phyloP scores from a whole-genome alignment of 2,888 invertebrate genomes.

The Sesia apiformis region DNA sequence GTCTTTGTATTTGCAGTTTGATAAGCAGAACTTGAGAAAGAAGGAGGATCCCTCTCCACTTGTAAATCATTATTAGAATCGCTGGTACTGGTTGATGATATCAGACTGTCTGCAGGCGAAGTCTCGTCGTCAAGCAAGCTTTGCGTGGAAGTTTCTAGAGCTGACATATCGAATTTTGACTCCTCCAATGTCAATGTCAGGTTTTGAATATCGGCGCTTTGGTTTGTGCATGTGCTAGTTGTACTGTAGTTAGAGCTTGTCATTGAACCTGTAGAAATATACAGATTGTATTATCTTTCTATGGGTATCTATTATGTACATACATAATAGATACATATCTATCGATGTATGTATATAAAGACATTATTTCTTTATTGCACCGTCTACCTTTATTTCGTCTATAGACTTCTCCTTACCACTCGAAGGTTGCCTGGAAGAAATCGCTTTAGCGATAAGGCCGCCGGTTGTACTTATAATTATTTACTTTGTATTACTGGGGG shows the following conservation, averaged over 20 bases:
- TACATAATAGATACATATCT: neutral
- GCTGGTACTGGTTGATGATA: slow-evolving; percentile 77
- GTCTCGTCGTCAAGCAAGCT: slow-evolving; percentile 87
- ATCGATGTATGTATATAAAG: neutral
- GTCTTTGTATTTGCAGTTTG: slow-evolving; percentile 72
- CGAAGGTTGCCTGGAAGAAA: too few species aligned
- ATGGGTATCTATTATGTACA: neutral
- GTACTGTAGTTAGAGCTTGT: slow-evolving; percentile 70
- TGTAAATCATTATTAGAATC: slow-evolving; percentile 73
- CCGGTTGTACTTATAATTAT: too few species aligned
- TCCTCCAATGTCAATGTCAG: slow-evolving; percentile 80
- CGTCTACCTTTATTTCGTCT: neutral
- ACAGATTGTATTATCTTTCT: neutral
- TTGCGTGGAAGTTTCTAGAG: slow-evolving; percentile 79
- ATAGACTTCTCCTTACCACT: too few species aligned
- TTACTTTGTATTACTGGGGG: too few species aligned
- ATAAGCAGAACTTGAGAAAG: slow-evolving; percentile 59
- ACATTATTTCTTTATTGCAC: too few species aligned
- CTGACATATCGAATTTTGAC: slow-evolving; percentile 84
- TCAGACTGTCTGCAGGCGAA: slow-evolving; percentile 86
- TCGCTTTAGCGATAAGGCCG: too few species aligned
- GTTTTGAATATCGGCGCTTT: slow-evolving; percentile 62
- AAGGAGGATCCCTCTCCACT: slow-evolving; percentile 58
- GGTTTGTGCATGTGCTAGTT: slow-evolving; percentile 66
- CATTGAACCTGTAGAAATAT: slow-evolving; percentile 52